Conservation (phyloP, 2,888 invertebrate species). For the Schizotus pectinicornis region DNA sequence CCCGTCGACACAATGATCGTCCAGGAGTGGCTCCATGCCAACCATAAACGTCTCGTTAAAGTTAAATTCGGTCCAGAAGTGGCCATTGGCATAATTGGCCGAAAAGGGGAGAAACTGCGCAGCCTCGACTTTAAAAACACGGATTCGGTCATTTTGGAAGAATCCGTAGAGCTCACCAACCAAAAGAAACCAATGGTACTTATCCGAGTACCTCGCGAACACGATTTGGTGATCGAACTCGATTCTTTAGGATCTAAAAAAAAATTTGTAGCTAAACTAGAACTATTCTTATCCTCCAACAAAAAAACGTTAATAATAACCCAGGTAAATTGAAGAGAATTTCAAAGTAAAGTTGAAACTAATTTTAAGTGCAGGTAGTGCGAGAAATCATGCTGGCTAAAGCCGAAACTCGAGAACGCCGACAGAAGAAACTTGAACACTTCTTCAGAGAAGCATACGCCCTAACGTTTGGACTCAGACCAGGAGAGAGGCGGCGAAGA, state of each 20-base stretch:
- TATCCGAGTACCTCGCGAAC: conserved; percentile 83
- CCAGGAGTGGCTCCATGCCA: conserved; percentile 93
- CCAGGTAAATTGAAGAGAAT: conserved; percentile 62
- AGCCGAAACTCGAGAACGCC: conserved; percentile 90
- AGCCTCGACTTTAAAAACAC: conserved; percentile 78
- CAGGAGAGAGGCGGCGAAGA: conserved; percentile 80
- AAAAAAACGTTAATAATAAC: conserved; percentile 80
- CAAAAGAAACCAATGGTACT: conserved; percentile 84
- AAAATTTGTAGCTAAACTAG: conserved; percentile 87
- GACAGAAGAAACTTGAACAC: conserved; percentile 92
- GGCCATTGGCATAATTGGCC: conserved; percentile 83
- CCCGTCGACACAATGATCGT: conserved; percentile 92
- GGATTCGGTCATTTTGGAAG: conserved; percentile 83
- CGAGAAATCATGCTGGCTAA: conserved; percentile 87
- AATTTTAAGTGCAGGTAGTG: conserved; percentile 62
- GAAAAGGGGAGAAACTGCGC: conserved; percentile 90
- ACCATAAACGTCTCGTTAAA: conserved; percentile 87
- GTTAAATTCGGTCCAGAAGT: conserved; percentile 89
- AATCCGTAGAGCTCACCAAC: conserved; percentile 79
- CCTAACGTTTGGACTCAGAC: conserved; percentile 86
- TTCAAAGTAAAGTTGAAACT: not conserved
- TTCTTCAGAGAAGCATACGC: conserved; percentile 97
- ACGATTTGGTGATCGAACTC: conserved; percentile 91
- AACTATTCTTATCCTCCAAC: conserved; percentile 81
- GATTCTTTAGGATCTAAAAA: conserved; percentile 80